A percentile compares a stretch with the other conserved stretches of the same genome.
phyloP scores from a whole-genome alignment of 2,888 invertebrate species.

The Ptychoptera contaminata region DNA sequence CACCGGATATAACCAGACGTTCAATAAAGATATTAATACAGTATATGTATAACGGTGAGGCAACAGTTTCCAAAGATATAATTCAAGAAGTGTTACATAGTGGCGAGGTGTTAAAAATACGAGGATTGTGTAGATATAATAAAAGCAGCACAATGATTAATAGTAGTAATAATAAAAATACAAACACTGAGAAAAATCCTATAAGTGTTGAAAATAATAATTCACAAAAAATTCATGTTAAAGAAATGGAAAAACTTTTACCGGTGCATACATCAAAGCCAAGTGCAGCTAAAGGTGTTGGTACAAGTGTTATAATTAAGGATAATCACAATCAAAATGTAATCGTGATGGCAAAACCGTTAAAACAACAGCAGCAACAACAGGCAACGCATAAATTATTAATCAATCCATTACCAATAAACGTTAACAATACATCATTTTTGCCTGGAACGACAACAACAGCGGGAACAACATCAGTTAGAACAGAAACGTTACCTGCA shows the following conservation, averaged over 20 bases:
- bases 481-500: too few species aligned
- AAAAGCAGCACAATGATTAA: background rate
- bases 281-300: background rate
- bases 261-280: background rate
- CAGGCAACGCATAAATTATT: too few species aligned
- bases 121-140: conserved; percentile 51
- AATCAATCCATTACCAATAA: too few species aligned
- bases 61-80: conserved; percentile 73
- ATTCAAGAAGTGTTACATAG: conserved; percentile 65
- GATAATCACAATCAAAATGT: too few species aligned
- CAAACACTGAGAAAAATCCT: background rate
- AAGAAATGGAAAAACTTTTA: too few species aligned
- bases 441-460: too few species aligned
- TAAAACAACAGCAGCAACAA: too few species aligned
- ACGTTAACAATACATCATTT: too few species aligned
- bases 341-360: too few species aligned
- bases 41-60: conserved; percentile 68
- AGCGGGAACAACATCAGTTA: too few species aligned
- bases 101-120: conserved; percentile 65
- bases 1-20: conserved; percentile 64
- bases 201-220: too few species aligned
- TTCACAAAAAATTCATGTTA: too few species aligned
- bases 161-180: background rate
- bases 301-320: background rate
- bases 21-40: conserved; percentile 68